Evolutionary conservation across 2,797 vertebrate genomes (phyloP).

Genomic region (Anniella stebbinsi): DNA sequence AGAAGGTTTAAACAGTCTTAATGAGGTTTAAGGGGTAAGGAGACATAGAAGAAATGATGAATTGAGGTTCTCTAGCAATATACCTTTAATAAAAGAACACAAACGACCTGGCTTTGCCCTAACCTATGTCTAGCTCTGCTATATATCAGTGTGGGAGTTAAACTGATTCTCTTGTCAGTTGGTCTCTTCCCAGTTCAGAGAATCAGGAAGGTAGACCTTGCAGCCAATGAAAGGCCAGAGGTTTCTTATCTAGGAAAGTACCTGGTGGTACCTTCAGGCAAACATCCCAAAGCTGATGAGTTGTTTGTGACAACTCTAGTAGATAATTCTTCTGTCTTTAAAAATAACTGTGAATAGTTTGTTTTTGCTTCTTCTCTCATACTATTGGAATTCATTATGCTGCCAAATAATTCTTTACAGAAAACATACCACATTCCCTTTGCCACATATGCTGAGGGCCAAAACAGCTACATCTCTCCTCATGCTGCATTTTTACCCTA

Average conservation of each 20-base stretch:
- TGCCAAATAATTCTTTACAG: not conserved
- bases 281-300: not conserved
- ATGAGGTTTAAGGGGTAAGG: not conserved
- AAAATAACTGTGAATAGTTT: not conserved
- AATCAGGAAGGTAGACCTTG: not conserved
- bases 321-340: not conserved
- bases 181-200: not conserved
- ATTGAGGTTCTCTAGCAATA: not conserved
- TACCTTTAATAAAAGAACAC: not conserved
- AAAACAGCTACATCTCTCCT: no score
- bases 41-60: not conserved
- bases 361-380: not conserved
- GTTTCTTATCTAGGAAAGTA: not conserved
- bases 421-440: not conserved
- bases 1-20: not conserved
- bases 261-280: not conserved
- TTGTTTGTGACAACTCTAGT: not conserved
- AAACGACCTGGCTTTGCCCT: not conserved
- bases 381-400: not conserved
- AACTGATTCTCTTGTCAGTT: not conserved
- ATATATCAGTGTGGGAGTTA: not conserved
- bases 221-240: not conserved
- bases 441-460: not conserved
- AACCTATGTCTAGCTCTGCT: not conserved
- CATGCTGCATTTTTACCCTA: no score